Evolutionary conservation across 2,797 vertebrate genomes (phyloP), one percentile per base, ranked within the genome.

Genomic region (Gymnoscopelus microlampas): DNA sequence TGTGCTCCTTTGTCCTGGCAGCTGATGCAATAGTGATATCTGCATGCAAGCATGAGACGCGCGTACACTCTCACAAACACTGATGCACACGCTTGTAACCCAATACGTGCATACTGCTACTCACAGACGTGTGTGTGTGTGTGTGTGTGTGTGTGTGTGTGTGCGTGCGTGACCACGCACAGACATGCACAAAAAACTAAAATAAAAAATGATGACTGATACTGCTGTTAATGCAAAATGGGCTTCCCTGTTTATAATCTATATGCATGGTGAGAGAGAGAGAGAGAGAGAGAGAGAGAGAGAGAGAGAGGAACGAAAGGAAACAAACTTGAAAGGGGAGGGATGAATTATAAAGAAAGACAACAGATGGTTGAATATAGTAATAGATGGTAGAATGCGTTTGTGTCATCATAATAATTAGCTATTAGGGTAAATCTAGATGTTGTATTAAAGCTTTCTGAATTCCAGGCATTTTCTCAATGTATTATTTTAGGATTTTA

Each of bases 381-480:
- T 48, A 79, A 10, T 96, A 97, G 98, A 98, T 97, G 93, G 91
- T 7, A 44, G 39, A 44, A 44, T 44, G 39, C 9, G 5, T 13
- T 51, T 73, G 81, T 85, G 85, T 88, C 86, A 77, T 76, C 69
- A 76, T 68, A 80, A 77, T 74, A 74, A 81, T 87, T 88, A 88
- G 83, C 86, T 87, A 75, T 84, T 78, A 44, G 39, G 39, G 81
- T 83, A 76, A 73, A 69, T 70, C 69, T 87, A 82, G 78, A 87
- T 84, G 79, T 55, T 61, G 59, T 82, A 74, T 85, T 85, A 70
- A 12, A 6, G 50, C 50, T 51, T 72, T 78, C 73, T 54, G 71
- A 44, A 44, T 44, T 44, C 4, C 60, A 79, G 72, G 14, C 13
- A n/a, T 12, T 14, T 50, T 50, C 49, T 50, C 49, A 44, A 44